Conservation (phyloP, 37 sponge, comb jelly and placozoan genomes). For the Aplysina aerophoba region DNA sequence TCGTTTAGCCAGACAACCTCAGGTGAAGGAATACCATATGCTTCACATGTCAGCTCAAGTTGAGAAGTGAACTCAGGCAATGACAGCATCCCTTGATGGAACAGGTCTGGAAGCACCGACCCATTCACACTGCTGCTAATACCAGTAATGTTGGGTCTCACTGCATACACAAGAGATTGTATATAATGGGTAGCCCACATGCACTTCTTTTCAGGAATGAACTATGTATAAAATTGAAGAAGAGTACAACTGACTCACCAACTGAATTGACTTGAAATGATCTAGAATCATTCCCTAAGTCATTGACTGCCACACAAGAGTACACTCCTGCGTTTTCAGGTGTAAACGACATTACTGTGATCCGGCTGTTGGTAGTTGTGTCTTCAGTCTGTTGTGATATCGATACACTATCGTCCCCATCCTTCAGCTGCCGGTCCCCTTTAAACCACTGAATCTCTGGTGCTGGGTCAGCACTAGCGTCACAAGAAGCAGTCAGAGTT, state of each 20-base stretch:
- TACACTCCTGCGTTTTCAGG: background rate
- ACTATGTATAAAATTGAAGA: background rate
- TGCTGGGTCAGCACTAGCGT: background rate
- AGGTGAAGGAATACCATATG: constrained; percentile 2
- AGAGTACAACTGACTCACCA: background rate
- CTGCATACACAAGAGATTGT: background rate
- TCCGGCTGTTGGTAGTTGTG: background rate
- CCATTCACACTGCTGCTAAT: background rate
- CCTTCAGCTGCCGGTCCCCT: too few species aligned
- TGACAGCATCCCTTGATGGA: background rate
- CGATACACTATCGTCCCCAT: background rate
- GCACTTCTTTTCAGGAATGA: too few species aligned
- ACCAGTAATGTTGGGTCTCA: constrained; percentile 26
- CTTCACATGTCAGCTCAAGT: background rate
- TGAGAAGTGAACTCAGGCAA: background rate
- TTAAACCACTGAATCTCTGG: constrained; percentile 1
- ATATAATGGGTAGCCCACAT: too few species aligned
- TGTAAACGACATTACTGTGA: background rate
- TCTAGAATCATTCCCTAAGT: background rate
- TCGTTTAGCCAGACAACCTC: background rate
- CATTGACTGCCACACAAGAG: constrained; percentile 7
- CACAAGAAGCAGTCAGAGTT: background rate
- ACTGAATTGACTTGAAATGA: background rate
- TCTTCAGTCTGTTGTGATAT: background rate
- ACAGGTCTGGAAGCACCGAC: background rate